Conservation (phyloP, 23 tunicate genomes). For the Trididemnum miniatum region DNA sequence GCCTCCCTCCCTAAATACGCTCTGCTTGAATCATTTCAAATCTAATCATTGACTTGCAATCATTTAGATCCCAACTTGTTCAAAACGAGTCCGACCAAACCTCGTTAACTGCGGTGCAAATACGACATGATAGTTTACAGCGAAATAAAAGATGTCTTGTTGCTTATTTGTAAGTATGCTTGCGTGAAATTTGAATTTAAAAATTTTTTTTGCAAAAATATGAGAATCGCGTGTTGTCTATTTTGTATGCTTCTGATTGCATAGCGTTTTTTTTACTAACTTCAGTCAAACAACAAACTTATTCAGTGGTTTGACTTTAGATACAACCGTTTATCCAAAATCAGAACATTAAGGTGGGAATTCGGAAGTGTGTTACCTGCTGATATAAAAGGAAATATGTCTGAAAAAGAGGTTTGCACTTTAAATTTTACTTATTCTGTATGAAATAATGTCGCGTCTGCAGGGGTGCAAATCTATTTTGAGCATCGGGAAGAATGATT, state of each 20-base stretch:
- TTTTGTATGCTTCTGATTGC: no score
- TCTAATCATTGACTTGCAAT: no score
- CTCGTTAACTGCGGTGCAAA: constrained; percentile 68
- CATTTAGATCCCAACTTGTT: constrained; percentile 47
- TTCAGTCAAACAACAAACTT: no score
- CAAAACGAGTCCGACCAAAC: constrained; percentile 55
- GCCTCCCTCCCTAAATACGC: no score
- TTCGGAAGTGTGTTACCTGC: constrained; percentile 95
- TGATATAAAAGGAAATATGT: constrained; percentile 70
- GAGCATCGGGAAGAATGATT: no score
- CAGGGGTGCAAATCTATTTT: no score
- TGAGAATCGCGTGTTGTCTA: no score
- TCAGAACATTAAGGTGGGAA: constrained; percentile 86
- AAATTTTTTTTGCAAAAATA: neutral
- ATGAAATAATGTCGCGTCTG: no score
- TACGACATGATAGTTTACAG: constrained; percentile 74
- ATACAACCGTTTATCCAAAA: constrained; percentile 74
- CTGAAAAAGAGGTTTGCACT: constrained; percentile 72
- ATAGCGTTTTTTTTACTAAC: no score
- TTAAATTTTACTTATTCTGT: no score
- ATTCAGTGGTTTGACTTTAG: constrained; percentile 47
- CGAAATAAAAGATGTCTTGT: constrained; percentile 91
- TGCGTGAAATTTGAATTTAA: neutral
- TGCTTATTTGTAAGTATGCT: constrained; percentile 77
- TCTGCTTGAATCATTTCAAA: no score